Base-by-base conservation (phyloP, 2,888 invertebrate genomes). In the Eristalinus sepulchralis region DNA sequence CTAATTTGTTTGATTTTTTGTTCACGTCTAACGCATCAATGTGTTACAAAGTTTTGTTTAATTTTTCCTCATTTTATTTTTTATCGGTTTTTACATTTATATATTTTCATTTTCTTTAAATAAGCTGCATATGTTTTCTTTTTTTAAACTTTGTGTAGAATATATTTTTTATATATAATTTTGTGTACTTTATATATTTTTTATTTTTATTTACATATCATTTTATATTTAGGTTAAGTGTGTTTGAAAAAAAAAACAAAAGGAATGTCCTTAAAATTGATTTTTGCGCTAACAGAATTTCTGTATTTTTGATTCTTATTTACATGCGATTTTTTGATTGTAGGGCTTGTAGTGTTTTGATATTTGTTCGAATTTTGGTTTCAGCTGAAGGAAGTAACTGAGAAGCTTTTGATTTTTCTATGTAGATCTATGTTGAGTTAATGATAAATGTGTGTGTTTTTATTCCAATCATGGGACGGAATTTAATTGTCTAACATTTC, bases 391-490 rank as follows among this genome's bases (percentile, higher is more conserved):
- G 1, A 22, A 22, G 9, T 57, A 11, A 57, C 20, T 24, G 39
- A 39, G 39, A n/a, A 39, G 27, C 39, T 39, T 13, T 2, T 1
- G 39, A n/a, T 39, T 39, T 39, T n/a, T n/a, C n/a, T n/a, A n/a
- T n/a, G n/a, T n/a, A n/a, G n/a, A n/a, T n/a, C n/a, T n/a, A n/a
- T n/a, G n/a, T n/a, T 5, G n/a, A 39, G n/a, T n/a, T 39, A 22
- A 5, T 31, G 9, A n/a, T 20, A 63, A 10, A 10, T 2, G 57
- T 3, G 22, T 62, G 22, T 39, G 66, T 64, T 53, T 67, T 55
- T 70, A 68, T 86, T 86, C 86, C 86, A 75, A 20, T 75, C 57
- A 24, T 86, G 78, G 83, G 86, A 86, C 86, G 86, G 86, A 86
- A 64, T 79, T 75, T 71, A 83, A 59, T 79, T 70, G 70, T 11